Conservation (phyloP, 2,797 vertebrate genomes). For the Silurus lanzhouensis region DNA sequence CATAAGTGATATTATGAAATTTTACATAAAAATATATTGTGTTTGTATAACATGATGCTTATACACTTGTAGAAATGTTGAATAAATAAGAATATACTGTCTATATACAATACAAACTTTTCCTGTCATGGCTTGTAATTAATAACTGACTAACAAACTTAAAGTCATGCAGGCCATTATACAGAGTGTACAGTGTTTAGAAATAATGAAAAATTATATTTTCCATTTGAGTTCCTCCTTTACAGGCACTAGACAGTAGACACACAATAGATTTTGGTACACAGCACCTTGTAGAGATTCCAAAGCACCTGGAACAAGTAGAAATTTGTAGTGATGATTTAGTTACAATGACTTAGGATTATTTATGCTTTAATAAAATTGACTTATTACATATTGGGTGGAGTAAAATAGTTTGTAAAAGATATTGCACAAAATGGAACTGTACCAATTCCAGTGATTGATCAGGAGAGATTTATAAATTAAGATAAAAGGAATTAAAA, state of each 20-base stretch:
- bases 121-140: neutral
- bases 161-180: neutral
- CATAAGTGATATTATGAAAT: neutral
- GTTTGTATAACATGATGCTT: neutral
- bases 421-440: neutral
- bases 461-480: neutral
- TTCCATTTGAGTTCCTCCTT: neutral
- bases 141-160: neutral
- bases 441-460: neutral
- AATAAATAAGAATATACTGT: neutral
- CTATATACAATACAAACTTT: neutral
- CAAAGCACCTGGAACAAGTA: neutral
- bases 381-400: neutral
- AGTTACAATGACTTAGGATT: neutral
- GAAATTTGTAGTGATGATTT: neutral
- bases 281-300: neutral
- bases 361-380: neutral
- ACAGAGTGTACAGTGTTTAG: too few species aligned
- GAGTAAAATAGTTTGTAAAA: neutral
- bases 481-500: neutral
- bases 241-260: neutral
- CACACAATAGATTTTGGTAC: neutral
- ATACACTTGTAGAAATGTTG: neutral
- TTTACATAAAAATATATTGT: neutral
- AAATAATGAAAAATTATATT: neutral